A percentile compares a stretch with the other conserved stretches of the same genome.
phyloP scores from a whole-genome alignment of 2,888 invertebrate genomes.

The Dasysyrphus albostriatus region DNA sequence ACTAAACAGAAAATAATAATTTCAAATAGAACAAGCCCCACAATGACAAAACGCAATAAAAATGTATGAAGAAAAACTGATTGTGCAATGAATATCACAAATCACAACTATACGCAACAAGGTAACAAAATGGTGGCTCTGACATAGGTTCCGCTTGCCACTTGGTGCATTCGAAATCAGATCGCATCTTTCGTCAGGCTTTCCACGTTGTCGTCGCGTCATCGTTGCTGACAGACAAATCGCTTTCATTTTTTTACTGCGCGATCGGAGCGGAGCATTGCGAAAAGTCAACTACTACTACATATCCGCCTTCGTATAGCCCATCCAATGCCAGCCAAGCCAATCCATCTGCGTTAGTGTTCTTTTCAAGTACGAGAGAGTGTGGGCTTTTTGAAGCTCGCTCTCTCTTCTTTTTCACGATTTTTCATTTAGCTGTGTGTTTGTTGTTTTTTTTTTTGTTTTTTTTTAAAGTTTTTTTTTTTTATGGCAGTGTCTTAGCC shows the following conservation, averaged over 20 bases:
- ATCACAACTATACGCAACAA: slow-evolving; percentile 2
- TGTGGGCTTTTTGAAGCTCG: slow-evolving; percentile 68
- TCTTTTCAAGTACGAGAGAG: slow-evolving; percentile 40
- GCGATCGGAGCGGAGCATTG: slow-evolving; percentile 13
- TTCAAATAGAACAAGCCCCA: slow-evolving; percentile 38
- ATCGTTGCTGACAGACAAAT: slow-evolving; percentile 29
- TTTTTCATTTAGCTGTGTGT: not conserved
- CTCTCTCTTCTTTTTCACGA: slow-evolving; percentile 36
- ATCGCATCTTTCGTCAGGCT: slow-evolving; percentile 58
- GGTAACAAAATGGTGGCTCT: slow-evolving; percentile 58
- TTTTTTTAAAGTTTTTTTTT: slow-evolving; percentile 41
- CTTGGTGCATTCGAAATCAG: slow-evolving; percentile 45
- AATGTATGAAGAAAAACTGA: not conserved
- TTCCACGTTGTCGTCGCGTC: slow-evolving; percentile 37
- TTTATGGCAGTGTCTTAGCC: slow-evolving; percentile 46
- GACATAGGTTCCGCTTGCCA: slow-evolving; percentile 47
- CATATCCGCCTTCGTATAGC: slow-evolving; percentile 10
- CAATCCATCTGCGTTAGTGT: slow-evolving; percentile 40
- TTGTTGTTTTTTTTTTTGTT: not conserved
- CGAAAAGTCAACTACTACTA: slow-evolving; percentile 31
- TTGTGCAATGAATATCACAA: slow-evolving; percentile 33
- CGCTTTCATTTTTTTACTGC: slow-evolving; percentile 59
- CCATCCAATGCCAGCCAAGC: not conserved
- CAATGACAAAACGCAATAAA: not conserved
- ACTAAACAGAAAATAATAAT: slow-evolving; percentile 17